Evolutionary conservation across 2,113 vertebrate genomes (phyloP).

Genomic region (Myiopsitta monachus): DNA sequence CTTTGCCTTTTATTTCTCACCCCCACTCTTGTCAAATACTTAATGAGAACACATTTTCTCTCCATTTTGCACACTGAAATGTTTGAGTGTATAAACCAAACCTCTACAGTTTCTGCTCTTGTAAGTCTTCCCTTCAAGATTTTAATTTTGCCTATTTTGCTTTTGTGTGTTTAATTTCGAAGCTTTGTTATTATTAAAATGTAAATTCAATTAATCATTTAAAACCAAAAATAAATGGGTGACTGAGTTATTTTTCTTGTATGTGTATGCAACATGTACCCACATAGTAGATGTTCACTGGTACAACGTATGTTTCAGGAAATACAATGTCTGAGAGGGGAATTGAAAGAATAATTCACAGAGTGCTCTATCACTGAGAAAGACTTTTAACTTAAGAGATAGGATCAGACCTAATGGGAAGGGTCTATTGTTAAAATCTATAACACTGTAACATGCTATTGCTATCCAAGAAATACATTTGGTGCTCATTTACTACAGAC

Average conservation of each 20-base stretch:
- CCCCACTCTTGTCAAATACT: background rate
- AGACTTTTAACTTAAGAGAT: background rate
- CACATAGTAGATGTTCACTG: background rate
- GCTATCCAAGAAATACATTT: background rate
- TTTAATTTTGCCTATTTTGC: background rate
- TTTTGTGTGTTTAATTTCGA: background rate
- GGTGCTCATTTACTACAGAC: background rate
- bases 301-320: background rate
- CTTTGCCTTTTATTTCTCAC: background rate
- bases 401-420: background rate
- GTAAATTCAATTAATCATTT: background rate
- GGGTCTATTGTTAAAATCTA: background rate
- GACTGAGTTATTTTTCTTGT: background rate
- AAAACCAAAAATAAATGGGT: background rate
- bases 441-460: background rate
- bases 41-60: background rate
- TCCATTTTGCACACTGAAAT: background rate
- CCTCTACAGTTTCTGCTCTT: background rate
- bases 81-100: background rate
- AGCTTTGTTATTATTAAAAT: background rate
- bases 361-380: background rate
- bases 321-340: background rate
- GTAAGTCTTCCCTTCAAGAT: background rate
- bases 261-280: background rate
- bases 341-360: background rate